A percentile compares a stretch with the other conserved stretches of the same genome.
Conservation (phyloP, 2,888 invertebrate genomes). For the Unio pictorum region DNA sequence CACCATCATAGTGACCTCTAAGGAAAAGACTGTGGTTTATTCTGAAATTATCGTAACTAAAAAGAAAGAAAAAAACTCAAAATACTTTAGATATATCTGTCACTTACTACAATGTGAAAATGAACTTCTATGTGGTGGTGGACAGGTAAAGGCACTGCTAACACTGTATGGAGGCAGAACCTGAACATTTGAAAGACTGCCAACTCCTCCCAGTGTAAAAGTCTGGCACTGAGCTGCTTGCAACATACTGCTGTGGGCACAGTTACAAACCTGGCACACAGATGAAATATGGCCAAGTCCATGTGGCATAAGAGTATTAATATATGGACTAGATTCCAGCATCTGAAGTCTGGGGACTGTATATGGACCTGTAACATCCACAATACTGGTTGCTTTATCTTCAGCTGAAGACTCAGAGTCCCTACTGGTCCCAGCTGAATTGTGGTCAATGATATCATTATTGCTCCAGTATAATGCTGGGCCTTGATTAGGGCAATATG, state of each 20-base stretch:
- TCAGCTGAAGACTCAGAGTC: too few species aligned
- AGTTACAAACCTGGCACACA: constrained; percentile 28
- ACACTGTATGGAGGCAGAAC: constrained; percentile 29
- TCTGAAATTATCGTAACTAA: neutral
- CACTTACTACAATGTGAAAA: constrained; percentile 33
- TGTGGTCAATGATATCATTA: constrained; percentile 28
- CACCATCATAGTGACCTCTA: too few species aligned
- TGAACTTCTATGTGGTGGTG: constrained; percentile 37
- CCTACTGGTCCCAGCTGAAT: neutral
- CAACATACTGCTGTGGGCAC: constrained; percentile 29
- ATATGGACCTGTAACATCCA: too few species aligned
- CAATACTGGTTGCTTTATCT: too few species aligned
- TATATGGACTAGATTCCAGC: constrained; percentile 31
- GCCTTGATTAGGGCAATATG: constrained; percentile 27
- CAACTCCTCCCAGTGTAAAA: constrained; percentile 46
- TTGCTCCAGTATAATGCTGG: constrained; percentile 30
- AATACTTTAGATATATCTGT: too few species aligned
- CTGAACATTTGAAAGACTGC: constrained; percentile 39
- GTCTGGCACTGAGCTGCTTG: constrained; percentile 51
- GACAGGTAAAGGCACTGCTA: constrained; percentile 51
- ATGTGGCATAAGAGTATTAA: constrained; percentile 30
- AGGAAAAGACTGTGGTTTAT: neutral
- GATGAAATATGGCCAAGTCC: constrained; percentile 14
- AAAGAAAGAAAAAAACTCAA: neutral
- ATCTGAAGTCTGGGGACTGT: constrained; percentile 6